Percentiles rank a stretch among this genome's conserved stretches.
phyloP scores from a whole-genome alignment of 2,797 vertebrate genomes.

The Spea hammondii region DNA sequence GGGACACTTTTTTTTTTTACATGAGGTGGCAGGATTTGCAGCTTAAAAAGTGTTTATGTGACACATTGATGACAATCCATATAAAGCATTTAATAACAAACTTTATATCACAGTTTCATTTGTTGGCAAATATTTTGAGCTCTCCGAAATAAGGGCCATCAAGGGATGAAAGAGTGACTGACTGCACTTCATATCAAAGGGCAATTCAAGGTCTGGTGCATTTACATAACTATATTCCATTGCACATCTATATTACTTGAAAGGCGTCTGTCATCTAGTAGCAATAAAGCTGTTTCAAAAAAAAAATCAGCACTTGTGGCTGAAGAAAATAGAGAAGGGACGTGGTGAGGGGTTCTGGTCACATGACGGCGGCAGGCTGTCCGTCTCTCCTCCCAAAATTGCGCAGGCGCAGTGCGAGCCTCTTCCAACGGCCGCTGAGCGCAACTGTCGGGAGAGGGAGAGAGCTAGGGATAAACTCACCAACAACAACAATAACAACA shows the following conservation, averaged over 20 bases:
- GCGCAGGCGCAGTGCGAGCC: slow-evolving; percentile 40
- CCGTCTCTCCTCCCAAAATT: slow-evolving; percentile 17
- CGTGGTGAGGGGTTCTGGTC: slow-evolving; percentile 14
- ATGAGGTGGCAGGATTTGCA: too few relatives aligned
- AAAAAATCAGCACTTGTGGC: background rate
- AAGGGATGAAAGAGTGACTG: too few relatives aligned
- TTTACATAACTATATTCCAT: background rate
- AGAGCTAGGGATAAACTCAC: background rate
- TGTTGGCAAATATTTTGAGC: too few relatives aligned
- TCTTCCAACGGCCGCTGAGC: slow-evolving; percentile 49
- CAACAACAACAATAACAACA: slow-evolving; percentile 32
- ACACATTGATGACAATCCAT: too few relatives aligned
- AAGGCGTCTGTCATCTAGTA: background rate
- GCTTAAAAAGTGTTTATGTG: too few relatives aligned
- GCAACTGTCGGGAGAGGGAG: slow-evolving; percentile 33
- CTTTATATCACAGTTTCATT: too few relatives aligned
- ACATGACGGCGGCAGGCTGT: slow-evolving; percentile 34
- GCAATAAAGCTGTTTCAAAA: slow-evolving; percentile 40
- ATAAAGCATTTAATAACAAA: too few relatives aligned
- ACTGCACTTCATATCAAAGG: too few relatives aligned
- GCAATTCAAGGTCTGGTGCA: background rate
- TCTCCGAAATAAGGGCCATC: too few relatives aligned
- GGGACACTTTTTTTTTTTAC: too few relatives aligned
- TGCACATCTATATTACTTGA: background rate
- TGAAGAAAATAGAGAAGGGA: background rate